Evolutionary conservation across 2,888 invertebrate species (phyloP).

Genomic region (Epistrophe eligans): DNA sequence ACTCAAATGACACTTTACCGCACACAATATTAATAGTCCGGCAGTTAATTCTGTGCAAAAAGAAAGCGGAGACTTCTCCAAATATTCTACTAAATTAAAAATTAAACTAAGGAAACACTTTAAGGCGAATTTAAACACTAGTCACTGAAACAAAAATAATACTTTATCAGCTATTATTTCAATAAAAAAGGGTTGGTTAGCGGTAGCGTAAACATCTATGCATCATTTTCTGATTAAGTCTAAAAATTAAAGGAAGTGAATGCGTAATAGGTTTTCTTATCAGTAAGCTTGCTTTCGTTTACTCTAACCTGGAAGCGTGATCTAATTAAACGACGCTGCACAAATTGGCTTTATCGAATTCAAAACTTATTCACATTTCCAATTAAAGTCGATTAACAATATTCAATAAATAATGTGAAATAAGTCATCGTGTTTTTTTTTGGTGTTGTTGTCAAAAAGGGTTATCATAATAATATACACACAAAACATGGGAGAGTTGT

Average conservation of each 20-base stretch:
- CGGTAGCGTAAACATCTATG: not conserved
- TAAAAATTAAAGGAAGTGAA: not conserved
- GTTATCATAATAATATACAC: not conserved
- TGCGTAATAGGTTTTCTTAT: conserved; percentile 12
- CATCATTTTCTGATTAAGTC: not conserved
- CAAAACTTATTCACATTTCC: conserved; percentile 60
- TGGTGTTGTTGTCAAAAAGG: not conserved
- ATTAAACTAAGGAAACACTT: too few relatives aligned
- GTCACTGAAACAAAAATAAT: too few relatives aligned
- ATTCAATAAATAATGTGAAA: conserved; percentile 37
- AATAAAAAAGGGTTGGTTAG: not conserved
- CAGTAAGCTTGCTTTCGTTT: not conserved
- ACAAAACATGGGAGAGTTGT: not conserved
- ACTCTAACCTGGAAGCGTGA: not conserved
- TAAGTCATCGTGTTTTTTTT: not conserved
- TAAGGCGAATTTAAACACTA: too few relatives aligned
- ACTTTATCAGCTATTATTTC: not conserved
- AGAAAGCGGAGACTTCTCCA: too few relatives aligned
- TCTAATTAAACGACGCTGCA: not conserved
- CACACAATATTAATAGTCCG: too few relatives aligned
- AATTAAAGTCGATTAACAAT: conserved; percentile 65
- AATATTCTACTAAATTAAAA: too few relatives aligned
- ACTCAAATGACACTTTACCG: too few relatives aligned
- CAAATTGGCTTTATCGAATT: conserved; percentile 35
- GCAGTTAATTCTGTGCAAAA: too few relatives aligned